Evolutionary conservation across 2,113 vertebrate species (phyloP), one percentile per base, ranked within the genome.

Genomic region (Zosterops lateralis): DNA sequence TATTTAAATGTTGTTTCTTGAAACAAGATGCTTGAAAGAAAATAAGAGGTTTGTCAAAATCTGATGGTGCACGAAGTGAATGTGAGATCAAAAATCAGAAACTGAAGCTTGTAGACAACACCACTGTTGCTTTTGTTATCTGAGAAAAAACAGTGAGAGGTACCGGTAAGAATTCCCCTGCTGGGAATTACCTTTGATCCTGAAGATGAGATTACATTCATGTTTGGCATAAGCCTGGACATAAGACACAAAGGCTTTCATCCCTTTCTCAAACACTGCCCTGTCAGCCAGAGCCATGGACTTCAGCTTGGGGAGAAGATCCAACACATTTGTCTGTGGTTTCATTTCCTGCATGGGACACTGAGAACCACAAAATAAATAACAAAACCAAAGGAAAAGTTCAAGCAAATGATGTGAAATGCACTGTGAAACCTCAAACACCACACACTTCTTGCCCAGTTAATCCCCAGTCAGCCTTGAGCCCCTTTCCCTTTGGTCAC

Each of bases 191-290:
- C 99, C 99, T 99, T 99, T 99, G 40, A 99, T 38, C 42, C 99
- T 97, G 98, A 99, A 99, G 96, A 99, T 99, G 19, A 99, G 98
- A 31, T 97, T 99, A 50, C 99, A 99, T 20, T 99, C 99, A 0
- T 99, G 99, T 87, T 99, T 99, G 84, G 98, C 98, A 3, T 99
- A 99, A 6, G 99, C 99, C 96, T 99, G 99, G 19, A 99, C 65
- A 0, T 85, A 98, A 0, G 99, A 99, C 73, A 99, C 99, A 36
- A 99, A 99, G 0, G 99, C 99, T 87, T 97, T 98, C 98, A 99
- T 98, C 75, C 99, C 98, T 47, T 98, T 98, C 77, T 99, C 99
- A 38, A 98, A 99, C 88, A 99, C 45, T 0, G 99, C 99, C 28
- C 99, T 96, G 97, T 99, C 99, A 0, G 97, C 95, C 61, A 98